These are phyloP conservation scores for Notechis scutatus DNA, from an alignment of 2,113 vertebrate genomes.

Conservation along the genomic window DNA sequence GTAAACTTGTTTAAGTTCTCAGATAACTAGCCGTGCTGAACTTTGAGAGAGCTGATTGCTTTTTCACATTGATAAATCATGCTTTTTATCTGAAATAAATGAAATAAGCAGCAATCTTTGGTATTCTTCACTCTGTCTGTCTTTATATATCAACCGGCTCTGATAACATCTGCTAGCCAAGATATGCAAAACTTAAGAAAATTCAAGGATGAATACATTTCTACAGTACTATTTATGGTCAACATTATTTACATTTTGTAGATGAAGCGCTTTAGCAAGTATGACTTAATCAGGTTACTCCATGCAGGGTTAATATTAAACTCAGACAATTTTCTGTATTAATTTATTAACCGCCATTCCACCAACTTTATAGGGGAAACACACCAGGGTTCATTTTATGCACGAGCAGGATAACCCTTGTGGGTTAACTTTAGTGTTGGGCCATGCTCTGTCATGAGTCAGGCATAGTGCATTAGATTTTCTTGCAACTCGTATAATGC, in stretches of 20 bases:
- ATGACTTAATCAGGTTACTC: neutral
- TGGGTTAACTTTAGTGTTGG: neutral
- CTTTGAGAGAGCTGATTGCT: neutral
- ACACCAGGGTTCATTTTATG: neutral
- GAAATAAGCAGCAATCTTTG: neutral
- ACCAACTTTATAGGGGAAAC: neutral
- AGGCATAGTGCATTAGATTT: neutral
- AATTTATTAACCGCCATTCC: neutral
- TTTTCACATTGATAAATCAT: neutral
- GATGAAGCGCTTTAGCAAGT: neutral
- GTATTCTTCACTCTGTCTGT: neutral
- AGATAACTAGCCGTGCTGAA: neutral
- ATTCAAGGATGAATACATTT: neutral
- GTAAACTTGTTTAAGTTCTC: neutral
- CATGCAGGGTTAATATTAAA: neutral
- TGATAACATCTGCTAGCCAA: neutral
- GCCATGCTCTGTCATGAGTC: neutral
- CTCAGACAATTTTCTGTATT: neutral
- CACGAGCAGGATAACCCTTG: neutral
- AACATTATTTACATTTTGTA: neutral
- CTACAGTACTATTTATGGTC: neutral
- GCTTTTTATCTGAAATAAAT: neutral
- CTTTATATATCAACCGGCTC: neutral
- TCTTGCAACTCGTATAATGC: neutral
- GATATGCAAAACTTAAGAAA: neutral